These are phyloP conservation scores for Antheraea yamamai DNA, from an alignment of 2,888 invertebrate species.

Conservation along the genomic window DNA sequence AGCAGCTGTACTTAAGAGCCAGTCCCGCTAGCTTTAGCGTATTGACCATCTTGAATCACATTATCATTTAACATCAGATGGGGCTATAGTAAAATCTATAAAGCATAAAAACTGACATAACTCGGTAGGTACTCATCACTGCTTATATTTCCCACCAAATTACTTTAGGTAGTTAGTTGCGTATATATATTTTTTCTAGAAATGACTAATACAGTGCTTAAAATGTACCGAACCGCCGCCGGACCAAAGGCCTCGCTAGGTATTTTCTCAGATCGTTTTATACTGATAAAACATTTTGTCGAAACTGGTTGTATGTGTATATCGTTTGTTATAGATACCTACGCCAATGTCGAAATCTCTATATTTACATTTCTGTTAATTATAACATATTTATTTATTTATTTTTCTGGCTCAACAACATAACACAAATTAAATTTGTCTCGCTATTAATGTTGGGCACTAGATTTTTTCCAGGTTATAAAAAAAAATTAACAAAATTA, in stretches of 20 bases:
- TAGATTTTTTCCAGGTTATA: no score
- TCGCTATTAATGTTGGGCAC: no score
- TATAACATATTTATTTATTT: no score
- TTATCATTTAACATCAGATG: no score
- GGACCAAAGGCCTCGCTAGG: conserved; percentile 38
- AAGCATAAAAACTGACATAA: no score
- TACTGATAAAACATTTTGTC: conserved; percentile 46
- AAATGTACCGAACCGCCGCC: conserved; percentile 55
- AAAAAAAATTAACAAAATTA: no score
- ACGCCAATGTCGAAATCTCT: conserved; percentile 21
- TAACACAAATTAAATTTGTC: no score
- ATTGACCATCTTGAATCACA: no score
- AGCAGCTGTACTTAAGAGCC: no score
- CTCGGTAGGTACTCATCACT: not conserved
- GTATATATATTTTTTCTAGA: conserved; percentile 20
- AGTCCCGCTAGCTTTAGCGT: no score
- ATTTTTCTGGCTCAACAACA: no score
- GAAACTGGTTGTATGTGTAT: conserved; percentile 41
- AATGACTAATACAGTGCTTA: conserved; percentile 30
- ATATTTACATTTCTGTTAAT: not conserved
- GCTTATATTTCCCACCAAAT: not conserved
- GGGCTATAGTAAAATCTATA: no score
- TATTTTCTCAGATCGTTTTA: conserved; percentile 37
- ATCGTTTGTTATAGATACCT: conserved; percentile 21
- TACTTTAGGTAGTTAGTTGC: conserved; percentile 8